phyloP scores from a whole-genome alignment of 2,797 vertebrate species.

The Acanthis flammea region DNA sequence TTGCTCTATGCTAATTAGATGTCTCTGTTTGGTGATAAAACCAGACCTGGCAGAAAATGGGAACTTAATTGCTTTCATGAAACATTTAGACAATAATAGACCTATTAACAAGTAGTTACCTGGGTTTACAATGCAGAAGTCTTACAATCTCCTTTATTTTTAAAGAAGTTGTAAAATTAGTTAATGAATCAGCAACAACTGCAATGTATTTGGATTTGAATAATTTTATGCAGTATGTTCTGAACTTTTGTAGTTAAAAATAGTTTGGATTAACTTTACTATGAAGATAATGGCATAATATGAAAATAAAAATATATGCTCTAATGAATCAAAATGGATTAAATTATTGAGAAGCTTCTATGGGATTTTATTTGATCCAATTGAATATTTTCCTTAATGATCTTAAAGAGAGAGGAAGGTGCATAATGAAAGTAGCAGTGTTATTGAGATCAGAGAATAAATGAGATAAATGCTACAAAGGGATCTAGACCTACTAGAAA shows the following conservation, averaged over 20 bases:
- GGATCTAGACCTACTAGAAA: not conserved
- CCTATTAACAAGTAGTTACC: constrained; percentile 31
- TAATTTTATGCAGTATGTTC: not conserved
- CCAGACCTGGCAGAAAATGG: constrained; percentile 37
- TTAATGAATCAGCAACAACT: not conserved
- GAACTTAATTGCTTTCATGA: constrained; percentile 45
- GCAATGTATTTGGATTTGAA: not conserved
- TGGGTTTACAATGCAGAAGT: not conserved
- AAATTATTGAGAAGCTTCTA: constrained; percentile 7
- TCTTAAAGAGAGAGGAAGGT: not conserved
- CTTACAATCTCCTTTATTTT: not conserved
- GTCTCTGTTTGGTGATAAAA: constrained; percentile 42
- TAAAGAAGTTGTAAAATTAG: constrained; percentile 8
- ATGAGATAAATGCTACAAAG: not conserved
- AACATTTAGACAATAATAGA: constrained; percentile 49
- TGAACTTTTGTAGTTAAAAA: constrained; percentile 23
- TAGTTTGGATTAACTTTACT: not conserved
- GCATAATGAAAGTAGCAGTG: not conserved
- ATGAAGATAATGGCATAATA: not conserved
- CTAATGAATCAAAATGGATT: constrained; percentile 22
- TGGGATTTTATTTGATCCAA: constrained; percentile 44
- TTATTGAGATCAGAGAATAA: not conserved
- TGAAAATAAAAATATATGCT: not conserved
- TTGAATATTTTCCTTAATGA: not conserved
- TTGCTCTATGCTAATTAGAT: constrained; percentile 40